Base-by-base conservation (phyloP, 2,113 vertebrate genomes). In the Oxyruncus cristatus region DNA sequence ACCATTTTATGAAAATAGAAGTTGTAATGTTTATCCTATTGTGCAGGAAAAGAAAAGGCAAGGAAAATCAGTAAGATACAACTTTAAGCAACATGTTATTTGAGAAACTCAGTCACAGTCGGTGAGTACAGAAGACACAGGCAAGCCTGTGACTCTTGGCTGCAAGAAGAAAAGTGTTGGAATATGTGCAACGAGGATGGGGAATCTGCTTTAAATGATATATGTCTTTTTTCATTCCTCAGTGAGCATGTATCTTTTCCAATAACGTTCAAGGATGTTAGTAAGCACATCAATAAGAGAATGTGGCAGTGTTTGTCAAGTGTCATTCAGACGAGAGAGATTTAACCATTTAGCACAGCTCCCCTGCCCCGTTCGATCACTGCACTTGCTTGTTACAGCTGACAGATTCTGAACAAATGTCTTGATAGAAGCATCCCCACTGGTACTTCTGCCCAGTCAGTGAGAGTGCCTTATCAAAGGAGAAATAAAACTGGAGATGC, bases 281-380 rank as follows among this genome's bases (percentile, higher is more conserved):
- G 82, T 68, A 84, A 93, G 86, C n/a, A 62, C 86, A 92, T 85
- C 93, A 84, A 33, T 84, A 82, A 92, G 20, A 78, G 62, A 90
- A 86, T 33, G 86, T 66, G 77, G 20, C 76, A 85, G 24, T 77
- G 61, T 91, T 94, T 95, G 73, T 61, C 49, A 89, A 89, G 28
- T 53, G 76, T 68, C 79, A 86, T 59, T 92, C 90, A 92, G 68
- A 81, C 4, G 47, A 86, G 50, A 93, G 61, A 78, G 44, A 90
- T 94, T 86, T 87, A 81, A 68, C 73, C 23, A 78, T 92, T 95
- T 92, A 95, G 73, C 73, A 78, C 56, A 87, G 26, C 14, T 94
- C 76, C 47, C 30, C 30, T 93, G 92, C 72, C 46, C 49, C 65
- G 27, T 78, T 88, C 80, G 84, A 44, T 96, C 86, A 50, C 2